Evolutionary conservation across 2,797 vertebrate genomes (phyloP).

Genomic region (Epinephelus coioides): DNA sequence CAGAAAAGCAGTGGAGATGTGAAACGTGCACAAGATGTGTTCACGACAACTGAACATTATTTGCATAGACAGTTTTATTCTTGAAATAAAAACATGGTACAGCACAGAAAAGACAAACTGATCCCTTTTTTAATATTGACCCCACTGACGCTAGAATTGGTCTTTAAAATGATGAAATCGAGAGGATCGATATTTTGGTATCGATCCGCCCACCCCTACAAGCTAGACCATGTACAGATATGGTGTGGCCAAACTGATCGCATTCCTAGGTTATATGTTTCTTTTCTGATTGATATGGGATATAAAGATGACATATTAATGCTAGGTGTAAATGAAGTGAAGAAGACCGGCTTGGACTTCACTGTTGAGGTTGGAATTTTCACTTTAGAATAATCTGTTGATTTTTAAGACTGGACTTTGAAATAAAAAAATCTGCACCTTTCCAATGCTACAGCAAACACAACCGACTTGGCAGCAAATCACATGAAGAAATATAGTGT

Average conservation of each 20-base stretch:
- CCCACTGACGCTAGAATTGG: too few relatives aligned
- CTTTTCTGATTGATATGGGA: background rate
- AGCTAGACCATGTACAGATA: too few relatives aligned
- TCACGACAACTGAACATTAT: too few relatives aligned
- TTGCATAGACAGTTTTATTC: too few relatives aligned
- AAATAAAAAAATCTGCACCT: background rate
- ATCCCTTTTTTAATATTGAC: too few relatives aligned
- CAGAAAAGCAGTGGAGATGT: too few relatives aligned
- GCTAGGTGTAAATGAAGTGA: background rate
- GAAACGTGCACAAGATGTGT: too few relatives aligned
- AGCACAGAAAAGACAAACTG: too few relatives aligned
- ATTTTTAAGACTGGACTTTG: background rate
- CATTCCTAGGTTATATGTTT: background rate
- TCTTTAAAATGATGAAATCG: too few relatives aligned
- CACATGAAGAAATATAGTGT: constrained; percentile 43
- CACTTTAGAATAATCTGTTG: background rate
- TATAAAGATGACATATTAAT: background rate
- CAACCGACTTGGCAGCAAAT: constrained; percentile 42
- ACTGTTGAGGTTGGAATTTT: background rate
- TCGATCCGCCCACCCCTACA: too few relatives aligned
- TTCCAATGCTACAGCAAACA: constrained; percentile 28
- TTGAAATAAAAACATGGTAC: too few relatives aligned
- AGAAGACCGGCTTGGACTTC: background rate
- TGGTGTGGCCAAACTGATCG: background rate
- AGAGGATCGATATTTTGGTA: too few relatives aligned